Base-by-base conservation (phyloP, 2,113 vertebrate species). In the Taxidea taxus region DNA sequence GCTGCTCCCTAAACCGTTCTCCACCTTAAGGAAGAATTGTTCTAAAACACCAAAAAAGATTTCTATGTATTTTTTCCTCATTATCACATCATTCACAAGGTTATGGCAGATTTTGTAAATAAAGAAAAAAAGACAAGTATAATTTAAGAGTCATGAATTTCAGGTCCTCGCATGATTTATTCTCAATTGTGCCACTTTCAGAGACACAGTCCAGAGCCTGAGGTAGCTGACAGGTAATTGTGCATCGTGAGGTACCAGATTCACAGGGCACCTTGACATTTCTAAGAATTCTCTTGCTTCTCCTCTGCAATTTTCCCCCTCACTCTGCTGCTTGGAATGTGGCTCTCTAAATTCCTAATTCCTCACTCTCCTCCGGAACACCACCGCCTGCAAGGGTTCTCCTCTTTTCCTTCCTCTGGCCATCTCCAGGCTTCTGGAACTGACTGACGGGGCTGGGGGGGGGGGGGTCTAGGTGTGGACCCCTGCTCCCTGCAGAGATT, bases 261-360 rank as follows among this genome's bases (percentile, higher is more conserved):
- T 94, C 47, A 2, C 0, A 62, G 87, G 95, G 91, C 78, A 51
- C 47, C 31, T 78, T 97, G 96, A 95, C 91, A 75, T 95, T 94
- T 95, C 72, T 72, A 23, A 56, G 44, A n/a, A 4, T 47, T 27
- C 31, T 91, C 70, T 9, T 4, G 14, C n/a, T 18, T 81, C 27
- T 60, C 21, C 20, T 64, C 18, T 23, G 39, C 74, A 16, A 8
- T 74, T 77, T 25, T 13, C 25, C 2, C 0, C 3, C 3, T 0
- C 34, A 27, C 3, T 60, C 60, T 47, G 88, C 20, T 58, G 4
- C 31, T 54, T 20, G 34, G 23, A 64, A 72, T 2, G 29, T 77
- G 31, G 2, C 49, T 62, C 44, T 54, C 37, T 68, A 12, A 58
- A 27, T 34, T 49, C 21, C 13, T 37, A 34, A 10, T 4, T 75